Percentiles rank a stretch among this genome's conserved stretches.
These are phyloP conservation scores for Ptychoptera contaminata DNA, from an alignment of 2,888 invertebrate genomes.

Conservation along the genomic window DNA sequence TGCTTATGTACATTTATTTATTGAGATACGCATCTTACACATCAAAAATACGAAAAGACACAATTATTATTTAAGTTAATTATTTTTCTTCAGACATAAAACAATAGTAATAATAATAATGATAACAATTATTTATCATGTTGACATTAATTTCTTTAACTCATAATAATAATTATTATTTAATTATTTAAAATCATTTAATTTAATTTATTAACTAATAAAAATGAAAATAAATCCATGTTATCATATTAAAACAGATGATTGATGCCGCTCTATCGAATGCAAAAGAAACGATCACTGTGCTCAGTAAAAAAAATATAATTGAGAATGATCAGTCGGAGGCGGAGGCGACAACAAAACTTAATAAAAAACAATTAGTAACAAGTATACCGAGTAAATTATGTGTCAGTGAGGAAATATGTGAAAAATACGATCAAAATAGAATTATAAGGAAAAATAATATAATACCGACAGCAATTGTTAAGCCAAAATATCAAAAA, in stretches of 20 bases:
- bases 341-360: neutral
- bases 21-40: too few species aligned
- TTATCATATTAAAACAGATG: slow-evolving; percentile 12
- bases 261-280: slow-evolving; percentile 17
- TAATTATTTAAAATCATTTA: neutral
- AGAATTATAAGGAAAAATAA: neutral
- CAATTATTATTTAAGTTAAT: too few species aligned
- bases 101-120: too few species aligned
- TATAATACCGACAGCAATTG: slow-evolving; percentile 16
- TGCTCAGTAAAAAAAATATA: too few species aligned
- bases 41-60: too few species aligned
- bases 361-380: neutral
- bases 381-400: neutral
- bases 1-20: too few species aligned
- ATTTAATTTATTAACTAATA: neutral
- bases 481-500: slow-evolving; percentile 23
- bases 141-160: too few species aligned
- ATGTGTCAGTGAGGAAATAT: neutral
- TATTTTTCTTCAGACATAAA: too few species aligned
- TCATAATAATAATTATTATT: too few species aligned
- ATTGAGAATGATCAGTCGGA: neutral
- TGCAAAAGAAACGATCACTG: slow-evolving; percentile 15
- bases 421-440: neutral
- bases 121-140: too few species aligned
- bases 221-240: slow-evolving; percentile 4